Evolutionary conservation across 2,113 vertebrate species (phyloP).

Genomic region (Trochalopteron elliotii): DNA sequence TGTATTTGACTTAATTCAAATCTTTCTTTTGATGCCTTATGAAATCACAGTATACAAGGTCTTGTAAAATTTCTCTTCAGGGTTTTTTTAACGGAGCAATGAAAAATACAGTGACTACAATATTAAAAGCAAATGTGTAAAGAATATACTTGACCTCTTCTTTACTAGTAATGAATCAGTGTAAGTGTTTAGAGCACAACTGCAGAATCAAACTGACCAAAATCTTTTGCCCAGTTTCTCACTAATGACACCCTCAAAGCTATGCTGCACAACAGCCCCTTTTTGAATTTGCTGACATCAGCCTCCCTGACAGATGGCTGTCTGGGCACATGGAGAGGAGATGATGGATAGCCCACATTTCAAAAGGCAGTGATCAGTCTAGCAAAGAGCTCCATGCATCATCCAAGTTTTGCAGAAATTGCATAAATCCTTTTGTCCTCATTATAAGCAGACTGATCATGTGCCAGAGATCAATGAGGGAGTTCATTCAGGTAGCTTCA

Average conservation of each 20-base stretch:
- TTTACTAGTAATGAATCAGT: not conserved
- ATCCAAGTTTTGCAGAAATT: not conserved
- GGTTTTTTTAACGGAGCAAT: not conserved
- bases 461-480: not conserved
- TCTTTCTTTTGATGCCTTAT: not conserved
- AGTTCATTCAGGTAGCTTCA: not conserved
- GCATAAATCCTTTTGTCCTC: not conserved
- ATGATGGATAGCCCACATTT: not conserved
- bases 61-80: not conserved
- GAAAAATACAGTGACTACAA: not conserved
- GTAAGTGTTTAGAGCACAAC: not conserved
- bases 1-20: not conserved
- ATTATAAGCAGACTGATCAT: not conserved
- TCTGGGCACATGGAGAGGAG: not conserved
- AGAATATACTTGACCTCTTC: not conserved
- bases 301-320: not conserved
- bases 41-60: not conserved
- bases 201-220: not conserved
- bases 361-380: not conserved
- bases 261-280: accelerated
- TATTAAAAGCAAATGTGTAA: not conserved
- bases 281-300: not conserved
- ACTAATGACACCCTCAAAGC: not conserved
- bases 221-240: not conserved
- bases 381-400: not conserved